Conservation (phyloP, 2,888 invertebrate species). For the Latrodectus elegans region DNA sequence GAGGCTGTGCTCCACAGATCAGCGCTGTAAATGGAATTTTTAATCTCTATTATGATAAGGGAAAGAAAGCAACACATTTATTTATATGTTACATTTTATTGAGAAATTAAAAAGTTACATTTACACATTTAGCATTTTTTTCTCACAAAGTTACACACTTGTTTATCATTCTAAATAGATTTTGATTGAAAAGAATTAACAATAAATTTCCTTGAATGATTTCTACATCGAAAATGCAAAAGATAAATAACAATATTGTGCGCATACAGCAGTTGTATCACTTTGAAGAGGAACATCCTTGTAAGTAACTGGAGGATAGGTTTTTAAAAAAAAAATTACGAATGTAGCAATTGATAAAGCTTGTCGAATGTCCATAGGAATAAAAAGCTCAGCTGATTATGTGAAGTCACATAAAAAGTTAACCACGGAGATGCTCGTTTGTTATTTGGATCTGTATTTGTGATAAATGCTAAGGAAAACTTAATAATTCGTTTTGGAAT, state of each 20-base stretch:
- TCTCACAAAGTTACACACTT: neutral
- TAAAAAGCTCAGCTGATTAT: neutral
- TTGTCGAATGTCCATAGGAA: neutral
- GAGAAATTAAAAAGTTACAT: neutral
- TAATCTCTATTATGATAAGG: neutral
- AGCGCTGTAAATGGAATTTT: neutral
- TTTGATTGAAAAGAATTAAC: neutral
- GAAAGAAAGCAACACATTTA: neutral
- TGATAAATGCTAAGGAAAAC: neutral
- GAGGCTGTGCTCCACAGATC: neutral
- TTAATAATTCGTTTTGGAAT: neutral
- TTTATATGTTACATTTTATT: neutral
- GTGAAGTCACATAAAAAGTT: neutral
- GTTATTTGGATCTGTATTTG: neutral
- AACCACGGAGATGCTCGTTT: neutral
- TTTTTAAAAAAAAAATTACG: neutral
- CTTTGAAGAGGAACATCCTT: neutral
- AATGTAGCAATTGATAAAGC: neutral
- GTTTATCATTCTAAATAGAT: neutral
- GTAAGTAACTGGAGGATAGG: neutral
- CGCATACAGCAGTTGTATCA: neutral
- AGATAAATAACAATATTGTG: neutral
- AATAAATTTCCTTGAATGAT: neutral
- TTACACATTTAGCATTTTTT: neutral
- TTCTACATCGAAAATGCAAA: neutral